Evolutionary conservation across 2,797 vertebrate species (phyloP).

Genomic region (Eulemur coronatus): DNA sequence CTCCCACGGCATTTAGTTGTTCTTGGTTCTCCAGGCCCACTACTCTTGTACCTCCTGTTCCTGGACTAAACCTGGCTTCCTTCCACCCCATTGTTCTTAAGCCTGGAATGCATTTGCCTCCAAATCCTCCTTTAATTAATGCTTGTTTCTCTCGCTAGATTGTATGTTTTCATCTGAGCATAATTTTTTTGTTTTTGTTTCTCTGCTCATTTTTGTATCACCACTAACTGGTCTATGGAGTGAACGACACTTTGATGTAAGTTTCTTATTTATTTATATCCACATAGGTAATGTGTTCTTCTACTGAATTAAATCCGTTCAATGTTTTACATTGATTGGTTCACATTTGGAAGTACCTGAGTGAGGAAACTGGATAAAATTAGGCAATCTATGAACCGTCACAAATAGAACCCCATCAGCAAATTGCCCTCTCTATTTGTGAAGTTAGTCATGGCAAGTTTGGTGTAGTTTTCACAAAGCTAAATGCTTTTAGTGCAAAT

Average conservation of each 20-base stretch:
- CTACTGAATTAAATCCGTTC: neutral
- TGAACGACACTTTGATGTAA: neutral
- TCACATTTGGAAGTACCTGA: neutral
- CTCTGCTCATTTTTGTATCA: neutral
- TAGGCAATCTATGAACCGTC: neutral
- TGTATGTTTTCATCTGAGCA: neutral
- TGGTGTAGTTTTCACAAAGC: neutral
- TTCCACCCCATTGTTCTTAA: neutral
- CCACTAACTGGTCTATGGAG: neutral
- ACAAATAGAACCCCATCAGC: constrained; percentile 9
- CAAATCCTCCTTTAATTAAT: neutral
- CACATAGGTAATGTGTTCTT: neutral
- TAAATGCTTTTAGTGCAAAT: constrained; percentile 52
- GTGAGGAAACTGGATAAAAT: neutral
- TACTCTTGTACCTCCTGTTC: neutral
- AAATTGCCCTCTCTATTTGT: neutral
- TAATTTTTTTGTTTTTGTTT: neutral
- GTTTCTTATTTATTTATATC: neutral
- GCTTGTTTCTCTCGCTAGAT: neutral
- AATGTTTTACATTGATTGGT: neutral
- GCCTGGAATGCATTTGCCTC: neutral
- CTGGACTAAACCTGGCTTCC: neutral
- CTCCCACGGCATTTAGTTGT: neutral
- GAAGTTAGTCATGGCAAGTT: neutral
- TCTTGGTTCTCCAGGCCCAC: neutral